phyloP scores from a whole-genome alignment of 2,797 vertebrate species.

The Molossus molossus region DNA sequence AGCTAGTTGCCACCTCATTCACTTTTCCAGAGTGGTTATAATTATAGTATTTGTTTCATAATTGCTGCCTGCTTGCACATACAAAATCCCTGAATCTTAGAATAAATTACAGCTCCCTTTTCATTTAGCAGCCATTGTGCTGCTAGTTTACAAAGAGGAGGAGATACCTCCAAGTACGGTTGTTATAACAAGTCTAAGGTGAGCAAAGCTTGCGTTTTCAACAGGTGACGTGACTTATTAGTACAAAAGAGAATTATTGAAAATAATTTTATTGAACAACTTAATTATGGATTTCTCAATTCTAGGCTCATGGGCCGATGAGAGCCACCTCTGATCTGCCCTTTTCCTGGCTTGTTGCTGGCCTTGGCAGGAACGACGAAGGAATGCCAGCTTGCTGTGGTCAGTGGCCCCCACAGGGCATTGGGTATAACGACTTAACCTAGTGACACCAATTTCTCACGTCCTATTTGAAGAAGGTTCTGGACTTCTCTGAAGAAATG shows the following conservation, averaged over 20 bases:
- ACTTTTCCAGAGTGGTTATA: constrained; percentile 77
- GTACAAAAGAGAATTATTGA: constrained; percentile 66
- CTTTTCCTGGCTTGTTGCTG: constrained; percentile 14
- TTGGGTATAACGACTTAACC: neutral
- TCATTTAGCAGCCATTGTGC: constrained; percentile 83
- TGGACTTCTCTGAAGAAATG: constrained; percentile 3
- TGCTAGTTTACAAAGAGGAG: constrained; percentile 76
- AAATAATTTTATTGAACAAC: constrained; percentile 67
- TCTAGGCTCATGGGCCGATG: constrained; percentile 24
- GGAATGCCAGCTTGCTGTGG: neutral
- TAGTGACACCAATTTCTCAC: neutral
- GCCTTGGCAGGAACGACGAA: neutral
- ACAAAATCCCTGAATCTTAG: constrained; percentile 85
- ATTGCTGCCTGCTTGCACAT: constrained; percentile 80
- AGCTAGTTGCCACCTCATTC: constrained; percentile 61
- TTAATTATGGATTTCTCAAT: constrained; percentile 79
- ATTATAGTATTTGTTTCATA: constrained; percentile 85
- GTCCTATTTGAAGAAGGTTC: neutral
- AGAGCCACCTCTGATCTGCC: constrained; percentile 74
- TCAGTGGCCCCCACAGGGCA: neutral
- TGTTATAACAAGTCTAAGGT: constrained; percentile 78
- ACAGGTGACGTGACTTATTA: constrained; percentile 61
- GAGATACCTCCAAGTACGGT: constrained; percentile 77
- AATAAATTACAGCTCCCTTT: constrained; percentile 84
- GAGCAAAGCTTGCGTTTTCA: constrained; percentile 60